Conservation (phyloP, 2,888 invertebrate genomes). For the Luperina nickerlii region DNA sequence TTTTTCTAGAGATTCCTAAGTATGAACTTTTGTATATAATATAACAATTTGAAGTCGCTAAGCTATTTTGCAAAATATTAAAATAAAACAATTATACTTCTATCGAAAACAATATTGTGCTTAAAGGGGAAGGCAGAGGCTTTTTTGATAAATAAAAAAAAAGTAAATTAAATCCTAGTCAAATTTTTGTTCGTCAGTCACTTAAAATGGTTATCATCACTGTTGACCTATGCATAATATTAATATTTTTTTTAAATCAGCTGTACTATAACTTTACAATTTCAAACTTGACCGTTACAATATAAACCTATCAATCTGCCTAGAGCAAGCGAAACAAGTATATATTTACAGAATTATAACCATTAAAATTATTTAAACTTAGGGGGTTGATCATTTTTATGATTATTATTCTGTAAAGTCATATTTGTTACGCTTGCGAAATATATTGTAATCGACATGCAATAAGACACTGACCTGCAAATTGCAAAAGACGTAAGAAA, state of each 20-base stretch:
- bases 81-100: constrained; percentile 7
- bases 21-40: constrained; percentile 1
- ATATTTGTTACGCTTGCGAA: no score
- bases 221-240: not conserved
- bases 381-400: no score
- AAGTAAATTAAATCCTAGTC: no score
- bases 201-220: not conserved
- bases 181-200: not conserved
- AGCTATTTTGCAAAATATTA: constrained; percentile 19
- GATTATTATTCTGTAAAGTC: no score
- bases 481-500: no score
- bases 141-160: not conserved
- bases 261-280: not conserved
- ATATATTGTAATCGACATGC: no score
- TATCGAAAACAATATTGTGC: constrained; percentile 14
- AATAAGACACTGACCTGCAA: no score
- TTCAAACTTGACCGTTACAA: not conserved
- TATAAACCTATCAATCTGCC: not conserved
- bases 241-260: not conserved
- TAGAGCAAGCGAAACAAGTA: not conserved
- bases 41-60: constrained; percentile 48
- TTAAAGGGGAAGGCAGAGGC: constrained; percentile 9
- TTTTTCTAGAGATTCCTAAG: constrained; percentile 13
- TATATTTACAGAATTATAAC: not conserved
- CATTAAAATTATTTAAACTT: not conserved